A percentile compares a stretch with the other conserved stretches of the same genome.
Evolutionary conservation across 2,888 invertebrate species (phyloP).

Genomic region (Dasypolia templi): DNA sequence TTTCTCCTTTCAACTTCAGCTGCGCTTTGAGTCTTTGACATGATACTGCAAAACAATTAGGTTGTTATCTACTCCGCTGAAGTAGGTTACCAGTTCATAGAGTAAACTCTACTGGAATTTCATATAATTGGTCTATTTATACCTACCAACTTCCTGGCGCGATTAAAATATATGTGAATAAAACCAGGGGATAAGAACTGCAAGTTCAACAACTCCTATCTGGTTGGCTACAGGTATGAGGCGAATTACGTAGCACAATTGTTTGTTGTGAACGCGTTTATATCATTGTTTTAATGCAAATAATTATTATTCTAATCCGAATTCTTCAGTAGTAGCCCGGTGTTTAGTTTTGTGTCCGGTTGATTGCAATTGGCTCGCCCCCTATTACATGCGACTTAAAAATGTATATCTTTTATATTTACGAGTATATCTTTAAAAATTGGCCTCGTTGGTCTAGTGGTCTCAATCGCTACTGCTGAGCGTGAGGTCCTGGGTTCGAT

Average conservation of each 20-base stretch:
- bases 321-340: not conserved
- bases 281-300: too few species aligned
- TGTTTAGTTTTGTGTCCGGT: not conserved
- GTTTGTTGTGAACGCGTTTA: not conserved
- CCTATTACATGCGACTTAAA: too few species aligned
- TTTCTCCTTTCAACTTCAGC: constrained; percentile 31
- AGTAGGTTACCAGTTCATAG: constrained; percentile 36
- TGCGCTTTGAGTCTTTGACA: constrained; percentile 28
- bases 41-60: constrained; percentile 43
- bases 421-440: too few species aligned
- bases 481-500: too few species aligned
- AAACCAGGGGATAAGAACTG: not conserved
- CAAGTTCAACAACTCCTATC: not conserved
- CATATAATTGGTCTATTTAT: not conserved
- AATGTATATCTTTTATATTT: too few species aligned
- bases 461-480: too few species aligned
- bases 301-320: not conserved
- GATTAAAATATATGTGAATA: not conserved
- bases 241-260: not conserved
- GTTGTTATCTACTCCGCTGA: constrained; percentile 14
- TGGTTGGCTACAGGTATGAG: not conserved
- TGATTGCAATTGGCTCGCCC: not conserved
- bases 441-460: too few species aligned
- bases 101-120: constrained; percentile 1
- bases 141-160: not conserved